Evolutionary conservation across 2,113 vertebrate species (phyloP), one percentile per base, ranked within the genome.

Genomic region (Lycaon pictus): DNA sequence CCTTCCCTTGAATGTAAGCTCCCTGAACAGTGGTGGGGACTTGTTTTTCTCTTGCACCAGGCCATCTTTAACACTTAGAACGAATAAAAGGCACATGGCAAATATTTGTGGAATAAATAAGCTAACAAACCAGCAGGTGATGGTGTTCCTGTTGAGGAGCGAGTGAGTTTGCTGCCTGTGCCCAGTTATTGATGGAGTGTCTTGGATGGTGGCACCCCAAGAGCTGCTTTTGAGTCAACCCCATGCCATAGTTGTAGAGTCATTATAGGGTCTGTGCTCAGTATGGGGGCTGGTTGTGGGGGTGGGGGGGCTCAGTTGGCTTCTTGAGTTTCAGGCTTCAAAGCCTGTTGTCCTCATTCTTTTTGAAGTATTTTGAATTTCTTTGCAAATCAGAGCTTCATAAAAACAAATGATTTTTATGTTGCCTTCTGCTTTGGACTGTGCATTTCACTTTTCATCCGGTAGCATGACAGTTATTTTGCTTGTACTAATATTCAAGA

Each of bases 331-430:
- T 88, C 56, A 81, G 65, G 81, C 58, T 92, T 92, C 23, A 67
- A 84, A 69, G 9, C 48, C 32, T 60, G 7, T 93, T 90, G 37
- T 67, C 55, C 6, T 82, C 32, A 74, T 43, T 65, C 3, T 82
- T 97, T 71, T 29, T 67, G 19, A 93, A 96, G 62, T 80, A 88
- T 88, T 86, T 88, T 56, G 72, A 84, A 19, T 79, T 97, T 56
- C 55, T 91, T 62, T 93, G 90, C 56, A 76, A 56, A 69, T 15
- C 11, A 62, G 51, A 81, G n/a, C 62, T 56, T 95, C 27, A 55
- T 74, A 91, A 93, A 88, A 88, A 35, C 19, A 2, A 89, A 22
- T 12, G 22, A 35, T 71, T 80, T 95, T 80, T 92, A 37, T 89
- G 19, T 55, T 77, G 25, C 22, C 37, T 60, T 1, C 58, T 56